Base-by-base conservation (phyloP, 2,797 vertebrate genomes). In the Bovichtus variegatus region DNA sequence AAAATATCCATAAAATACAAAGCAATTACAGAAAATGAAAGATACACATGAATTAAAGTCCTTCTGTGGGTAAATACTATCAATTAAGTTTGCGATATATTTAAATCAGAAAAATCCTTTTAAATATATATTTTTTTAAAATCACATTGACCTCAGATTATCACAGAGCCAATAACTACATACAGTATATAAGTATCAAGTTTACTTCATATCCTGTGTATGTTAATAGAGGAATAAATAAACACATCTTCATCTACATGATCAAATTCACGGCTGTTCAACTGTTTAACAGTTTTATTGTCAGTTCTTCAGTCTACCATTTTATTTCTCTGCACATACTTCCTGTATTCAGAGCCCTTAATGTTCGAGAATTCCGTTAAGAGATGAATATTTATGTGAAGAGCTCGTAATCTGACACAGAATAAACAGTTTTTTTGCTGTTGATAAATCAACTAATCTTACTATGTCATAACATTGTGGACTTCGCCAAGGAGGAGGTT, bases 171-270 rank as follows among this genome's bases (percentile, higher is more conserved):
- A 36, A 66, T 21, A 43, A 34, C 54, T 68, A 62, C 51, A 84
- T 74, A 83, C 64, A 66, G 51, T 79, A 78, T 86, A 79, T 57
- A 65, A 23, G 29, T 59, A 69, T 82, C 69, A 74, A 58, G 27
- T 86, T 73, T 61, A 80, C 63, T 44, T 78, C 40, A 66, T 34
- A 58, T 77, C 64, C 53, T 23, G 10, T 78, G 47, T 50, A 50
- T 70, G 67, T 77, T 77, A 60, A 71, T 87, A 75, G 75, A 80
- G 29, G 67, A 87, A 93, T 89, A 88, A 91, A 91, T 90, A 88
- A 81, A 86, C 47, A 53, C 46, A 76, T 76, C 46, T 64, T 75
- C 31, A 76, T 46, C 34, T 31, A 31, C 12, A 47, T 38, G 9
- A 70, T 72, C 19, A 50, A n/a, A 55, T 38, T 36, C 16, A 50